Base-by-base conservation (phyloP, 2,888 invertebrate genomes). In the Arrhopalites spinosus region DNA sequence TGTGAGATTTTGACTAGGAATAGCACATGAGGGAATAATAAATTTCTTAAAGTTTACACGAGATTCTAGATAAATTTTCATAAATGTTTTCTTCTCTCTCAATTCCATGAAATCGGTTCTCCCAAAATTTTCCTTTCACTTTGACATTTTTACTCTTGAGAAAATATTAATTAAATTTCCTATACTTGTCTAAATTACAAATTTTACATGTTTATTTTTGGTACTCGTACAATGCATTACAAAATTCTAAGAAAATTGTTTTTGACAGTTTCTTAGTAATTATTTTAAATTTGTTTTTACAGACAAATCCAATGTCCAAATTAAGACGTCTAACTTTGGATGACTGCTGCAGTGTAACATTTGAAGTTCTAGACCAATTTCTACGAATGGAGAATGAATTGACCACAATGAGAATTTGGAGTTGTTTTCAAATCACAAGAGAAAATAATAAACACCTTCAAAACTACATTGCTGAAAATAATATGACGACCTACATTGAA, bases 401-500 rank as follows among this genome's bases (percentile, higher is more conserved):
- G 43, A 79, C 80, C 0, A 80, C 84, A 7, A 68, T 85, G 15
- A 76, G 85, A 61, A 70, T 85, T 29, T 85, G 85, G 85, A 83
- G 84, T 36, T 85, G 85, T 77, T 77, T 78, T 2, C 76, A 78
- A 59, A 83, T 85, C 68, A 81, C 79, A n/a, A 78, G 81, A 30
- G 77, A 75, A 15, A 78, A 83, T 20, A 80, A 82, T 30, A 67
- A 67, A 7, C 68, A 80, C 27, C 67, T 85, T 0, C 70, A 80
- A 25, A 70, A 75, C 11, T 73, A 81, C n/a, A 83, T 84, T 56
- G 76, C 78, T 13, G 74, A 81, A 11, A 82, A 82, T 74, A 85
- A 85, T 76, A 81, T 84, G 74, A 83, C 84, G 75, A 71, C 84
- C 7, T 84, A 85, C 74, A 78, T 85, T 20, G 85, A 85, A 77